These are phyloP conservation scores for Dusona sp. DNA, from an alignment of 2,888 invertebrate genomes.

Conservation along the genomic window DNA sequence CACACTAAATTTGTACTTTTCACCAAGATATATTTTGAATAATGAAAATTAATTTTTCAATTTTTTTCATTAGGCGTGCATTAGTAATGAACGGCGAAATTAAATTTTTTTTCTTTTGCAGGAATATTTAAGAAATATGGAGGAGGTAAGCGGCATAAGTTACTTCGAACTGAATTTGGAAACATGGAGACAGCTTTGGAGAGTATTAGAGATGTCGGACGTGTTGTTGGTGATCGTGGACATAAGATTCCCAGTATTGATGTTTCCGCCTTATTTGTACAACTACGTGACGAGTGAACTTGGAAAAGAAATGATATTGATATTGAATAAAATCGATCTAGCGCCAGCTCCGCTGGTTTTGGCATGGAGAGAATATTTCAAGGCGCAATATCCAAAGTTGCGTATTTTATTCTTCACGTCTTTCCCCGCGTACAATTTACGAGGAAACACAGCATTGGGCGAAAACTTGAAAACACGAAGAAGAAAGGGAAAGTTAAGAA, in stretches of 20 bases:
- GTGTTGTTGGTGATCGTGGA: slow-evolving; percentile 95
- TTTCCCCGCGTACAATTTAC: slow-evolving; percentile 90
- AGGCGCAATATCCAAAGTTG: slow-evolving; percentile 89
- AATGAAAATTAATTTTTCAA: not conserved
- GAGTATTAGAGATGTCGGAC: slow-evolving; percentile 97
- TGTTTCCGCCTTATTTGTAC: slow-evolving; percentile 97
- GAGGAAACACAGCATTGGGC: slow-evolving; percentile 87
- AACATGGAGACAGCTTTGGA: slow-evolving; percentile 98
- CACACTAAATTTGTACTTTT: not conserved
- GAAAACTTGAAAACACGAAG: slow-evolving; percentile 88
- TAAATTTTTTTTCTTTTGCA: slow-evolving; percentile 83
- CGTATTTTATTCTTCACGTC: slow-evolving; percentile 94
- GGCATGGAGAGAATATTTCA: slow-evolving; percentile 95
- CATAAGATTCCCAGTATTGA: slow-evolving; percentile 92
- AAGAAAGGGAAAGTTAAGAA: slow-evolving; percentile 88
- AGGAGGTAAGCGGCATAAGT: slow-evolving; percentile 89
- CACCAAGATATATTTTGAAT: not conserved
- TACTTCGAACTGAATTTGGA: slow-evolving; percentile 97
- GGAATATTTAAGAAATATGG: slow-evolving; percentile 91
- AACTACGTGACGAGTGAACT: slow-evolving; percentile 90
- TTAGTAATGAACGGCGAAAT: not conserved
- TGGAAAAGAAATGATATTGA: slow-evolving; percentile 93
- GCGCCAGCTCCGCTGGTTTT: slow-evolving; percentile 92
- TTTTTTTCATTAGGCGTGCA: not conserved
- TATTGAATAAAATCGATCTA: slow-evolving; percentile 97